Evolutionary conservation across 2,113 vertebrate species (phyloP), one percentile per base, ranked within the genome.

Genomic region (Equus przewalskii): DNA sequence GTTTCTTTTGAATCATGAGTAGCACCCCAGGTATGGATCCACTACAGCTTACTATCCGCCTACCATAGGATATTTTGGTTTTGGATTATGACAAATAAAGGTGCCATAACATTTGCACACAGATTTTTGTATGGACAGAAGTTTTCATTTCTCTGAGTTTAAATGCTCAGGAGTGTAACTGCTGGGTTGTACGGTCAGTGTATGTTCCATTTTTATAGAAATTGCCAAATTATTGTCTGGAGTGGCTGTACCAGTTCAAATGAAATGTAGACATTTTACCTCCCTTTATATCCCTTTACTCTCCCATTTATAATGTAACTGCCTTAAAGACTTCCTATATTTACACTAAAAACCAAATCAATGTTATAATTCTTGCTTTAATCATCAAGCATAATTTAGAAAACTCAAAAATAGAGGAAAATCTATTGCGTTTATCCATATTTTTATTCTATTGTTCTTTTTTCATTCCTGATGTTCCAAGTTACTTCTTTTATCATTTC

Each of bases 371-470:
- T 81, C 56, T 92, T 94, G 36, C 14, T 70, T 81, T 62, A 96
- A 58, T 72, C 16, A 33, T 85, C 33, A 89, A 82, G 54, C 3
- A 26, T 86, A 91, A 67, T 26, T 93, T 78, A 65, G 22, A 96
- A 93, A 95, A 73, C 41, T 62, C 69, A 91, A 86, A 44, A 81
- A 15, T 7, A 92, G 28, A 14, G 64, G 30, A 46, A 72, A 83
- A 6, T 67, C 46, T 87, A 24, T 15, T 54, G 22, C 51, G 62
- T 89, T 92, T 72, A 51, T 46, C 15, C 12, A 16, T 33, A 64
- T 60, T 87, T 85, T 78, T 67, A 87, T 54, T 78, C 36, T 83
- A 51, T 44, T 67, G 7, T 80, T 82, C 62, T 93, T 82, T 94
- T 67, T 33, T 86, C 24, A 72, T 54, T 84, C 46, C 73, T 44